Percentiles rank a stretch among this genome's conserved stretches.
phyloP scores from a whole-genome alignment of 2,113 vertebrate species.

The Nesospiza acunhae region DNA sequence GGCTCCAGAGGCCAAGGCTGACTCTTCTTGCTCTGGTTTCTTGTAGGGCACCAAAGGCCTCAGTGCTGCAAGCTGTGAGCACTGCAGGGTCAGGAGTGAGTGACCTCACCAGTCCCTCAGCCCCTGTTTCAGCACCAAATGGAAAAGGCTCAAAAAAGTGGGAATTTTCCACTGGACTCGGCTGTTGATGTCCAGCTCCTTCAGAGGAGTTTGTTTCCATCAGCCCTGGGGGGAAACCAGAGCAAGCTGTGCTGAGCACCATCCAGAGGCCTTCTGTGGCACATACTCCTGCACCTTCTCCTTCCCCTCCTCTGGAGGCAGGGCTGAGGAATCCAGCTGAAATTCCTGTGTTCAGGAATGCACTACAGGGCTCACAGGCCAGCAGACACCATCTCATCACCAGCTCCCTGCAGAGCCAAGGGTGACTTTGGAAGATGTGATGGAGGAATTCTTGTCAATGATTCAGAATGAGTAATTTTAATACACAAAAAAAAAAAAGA shows the following conservation, averaged over 20 bases:
- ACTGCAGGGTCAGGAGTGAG: not conserved
- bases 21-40: not conserved
- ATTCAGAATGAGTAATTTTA: not conserved
- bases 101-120: rapidly evolving
- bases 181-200: rapidly evolving
- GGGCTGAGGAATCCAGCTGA: not conserved
- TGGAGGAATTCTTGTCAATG: not conserved
- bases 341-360: not conserved
- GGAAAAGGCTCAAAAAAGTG: not conserved
- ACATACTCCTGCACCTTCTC: not conserved
- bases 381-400: not conserved
- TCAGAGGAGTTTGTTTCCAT: not conserved
- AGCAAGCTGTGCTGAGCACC: not conserved
- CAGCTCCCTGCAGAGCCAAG: not conserved
- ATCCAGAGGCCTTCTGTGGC: rapidly evolving
- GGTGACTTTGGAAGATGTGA: rapidly evolving
- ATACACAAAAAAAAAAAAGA: too few species aligned
- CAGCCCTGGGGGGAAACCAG: not conserved
- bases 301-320: not conserved
- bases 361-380: not conserved
- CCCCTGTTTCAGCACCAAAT: not conserved
- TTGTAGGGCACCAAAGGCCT: not conserved
- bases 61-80: not conserved
- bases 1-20: not conserved
- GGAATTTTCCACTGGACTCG: not conserved